These are phyloP conservation scores for Leptopilina myrica DNA, from an alignment of 2,888 invertebrate species.

Conservation along the genomic window DNA sequence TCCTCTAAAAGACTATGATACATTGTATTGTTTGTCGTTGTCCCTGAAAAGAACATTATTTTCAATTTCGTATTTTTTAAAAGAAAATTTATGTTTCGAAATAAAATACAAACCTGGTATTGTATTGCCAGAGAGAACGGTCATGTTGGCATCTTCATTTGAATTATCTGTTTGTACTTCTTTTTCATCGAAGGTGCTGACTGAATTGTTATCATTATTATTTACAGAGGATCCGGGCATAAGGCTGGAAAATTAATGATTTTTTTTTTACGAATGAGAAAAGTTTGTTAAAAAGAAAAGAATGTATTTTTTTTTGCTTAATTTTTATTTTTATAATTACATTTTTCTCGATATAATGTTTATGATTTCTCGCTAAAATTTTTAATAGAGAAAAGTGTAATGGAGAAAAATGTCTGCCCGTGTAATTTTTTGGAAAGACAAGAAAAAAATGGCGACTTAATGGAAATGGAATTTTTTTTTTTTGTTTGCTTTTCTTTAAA, in stretches of 20 bases:
- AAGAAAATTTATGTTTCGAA: too few species aligned
- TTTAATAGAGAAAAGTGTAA: neutral
- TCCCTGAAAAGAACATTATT: constrained; percentile 14
- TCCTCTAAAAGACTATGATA: constrained; percentile 55
- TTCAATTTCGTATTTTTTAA: too few species aligned
- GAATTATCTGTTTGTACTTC: constrained; percentile 29
- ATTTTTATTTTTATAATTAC: neutral
- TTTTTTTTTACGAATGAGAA: too few species aligned
- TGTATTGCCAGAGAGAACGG: neutral
- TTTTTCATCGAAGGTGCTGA: constrained; percentile 24
- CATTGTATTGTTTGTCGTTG: constrained; percentile 43
- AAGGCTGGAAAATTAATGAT: neutral
- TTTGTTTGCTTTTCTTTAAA: too few species aligned
- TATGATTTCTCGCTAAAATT: too few species aligned
- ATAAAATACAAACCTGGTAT: constrained; percentile 3
- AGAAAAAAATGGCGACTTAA: too few species aligned
- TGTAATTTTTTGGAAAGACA: neutral
- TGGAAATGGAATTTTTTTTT: too few species aligned
- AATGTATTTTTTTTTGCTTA: too few species aligned
- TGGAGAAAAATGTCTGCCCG: neutral
- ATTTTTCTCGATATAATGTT: too few species aligned
- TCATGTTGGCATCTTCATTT: neutral
- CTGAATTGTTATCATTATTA: constrained; percentile 1
- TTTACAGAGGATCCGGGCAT: neutral
- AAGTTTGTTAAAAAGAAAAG: too few species aligned